phyloP scores from a whole-genome alignment of 1,140 invertebrate genomes.

The Bombus vancouverensis region DNA sequence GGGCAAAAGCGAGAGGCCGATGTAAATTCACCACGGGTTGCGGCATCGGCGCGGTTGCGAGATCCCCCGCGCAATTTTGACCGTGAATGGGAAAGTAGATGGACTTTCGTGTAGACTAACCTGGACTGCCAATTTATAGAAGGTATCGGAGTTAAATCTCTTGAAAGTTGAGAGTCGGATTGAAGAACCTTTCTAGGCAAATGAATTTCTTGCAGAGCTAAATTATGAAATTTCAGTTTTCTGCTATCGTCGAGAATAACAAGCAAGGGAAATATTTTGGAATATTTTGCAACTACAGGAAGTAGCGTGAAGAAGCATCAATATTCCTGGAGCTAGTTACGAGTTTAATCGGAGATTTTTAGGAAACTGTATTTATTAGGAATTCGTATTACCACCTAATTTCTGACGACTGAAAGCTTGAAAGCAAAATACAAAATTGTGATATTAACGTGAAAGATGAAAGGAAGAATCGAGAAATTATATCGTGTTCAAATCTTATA shows the following conservation, averaged over 20 bases:
- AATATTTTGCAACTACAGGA: not conserved
- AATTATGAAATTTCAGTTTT: not conserved
- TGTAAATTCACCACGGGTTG: not conserved
- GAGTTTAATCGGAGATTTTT: not conserved
- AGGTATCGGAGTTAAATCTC: not conserved
- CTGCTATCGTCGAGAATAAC: not conserved
- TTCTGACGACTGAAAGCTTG: not conserved
- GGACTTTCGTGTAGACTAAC: not conserved
- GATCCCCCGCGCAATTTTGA: slow-evolving; percentile 4
- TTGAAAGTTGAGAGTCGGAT: not conserved
- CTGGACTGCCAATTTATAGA: not conserved
- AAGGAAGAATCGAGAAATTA: no score
- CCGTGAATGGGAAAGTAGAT: slow-evolving; percentile 15
- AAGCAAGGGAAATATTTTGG: not conserved
- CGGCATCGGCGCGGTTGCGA: slow-evolving; percentile 7
- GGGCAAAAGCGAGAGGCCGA: slow-evolving; percentile 20
- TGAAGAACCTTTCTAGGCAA: not conserved
- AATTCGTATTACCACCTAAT: not conserved
- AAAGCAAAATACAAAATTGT: no score
- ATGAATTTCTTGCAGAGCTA: not conserved
- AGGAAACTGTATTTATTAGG: no score
- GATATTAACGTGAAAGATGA: no score
- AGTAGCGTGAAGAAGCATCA: not conserved
- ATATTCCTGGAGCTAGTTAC: no score
- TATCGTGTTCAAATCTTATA: no score